phyloP scores from a whole-genome alignment of 2,797 vertebrate genomes.

The Lacerta viridis region DNA sequence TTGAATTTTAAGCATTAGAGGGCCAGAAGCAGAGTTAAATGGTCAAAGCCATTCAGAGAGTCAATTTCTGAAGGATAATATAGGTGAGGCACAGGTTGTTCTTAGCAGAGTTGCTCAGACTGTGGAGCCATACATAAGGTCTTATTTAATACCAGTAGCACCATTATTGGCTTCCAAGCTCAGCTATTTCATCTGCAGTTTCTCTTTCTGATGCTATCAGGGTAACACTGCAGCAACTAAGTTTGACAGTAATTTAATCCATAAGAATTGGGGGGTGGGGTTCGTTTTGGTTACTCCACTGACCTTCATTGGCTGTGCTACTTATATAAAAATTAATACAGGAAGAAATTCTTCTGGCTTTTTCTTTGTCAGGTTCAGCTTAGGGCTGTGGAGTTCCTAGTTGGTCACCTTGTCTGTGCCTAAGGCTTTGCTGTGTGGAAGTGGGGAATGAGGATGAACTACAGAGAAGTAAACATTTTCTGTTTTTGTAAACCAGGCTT shows the following conservation, averaged over 20 bases:
- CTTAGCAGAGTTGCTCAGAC: background rate
- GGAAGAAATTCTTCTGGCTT: background rate
- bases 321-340: background rate
- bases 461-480: background rate
- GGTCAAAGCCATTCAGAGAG: background rate
- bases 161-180: background rate
- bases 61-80: background rate
- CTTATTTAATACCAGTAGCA: background rate
- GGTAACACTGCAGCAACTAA: background rate
- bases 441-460: background rate
- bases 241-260: background rate
- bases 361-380: background rate
- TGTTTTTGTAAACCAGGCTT: background rate
- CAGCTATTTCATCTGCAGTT: background rate
- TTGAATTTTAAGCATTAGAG: background rate
- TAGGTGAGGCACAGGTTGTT: background rate
- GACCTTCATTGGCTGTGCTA: background rate
- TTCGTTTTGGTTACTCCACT: background rate
- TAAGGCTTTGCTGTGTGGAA: background rate
- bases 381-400: background rate
- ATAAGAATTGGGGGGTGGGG: background rate
- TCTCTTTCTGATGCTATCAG: background rate
- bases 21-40: background rate
- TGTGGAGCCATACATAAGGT: background rate
- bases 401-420: background rate